These are phyloP conservation scores for Hyposoter didymator DNA, from an alignment of 2,888 invertebrate species.

Conservation along the genomic window DNA sequence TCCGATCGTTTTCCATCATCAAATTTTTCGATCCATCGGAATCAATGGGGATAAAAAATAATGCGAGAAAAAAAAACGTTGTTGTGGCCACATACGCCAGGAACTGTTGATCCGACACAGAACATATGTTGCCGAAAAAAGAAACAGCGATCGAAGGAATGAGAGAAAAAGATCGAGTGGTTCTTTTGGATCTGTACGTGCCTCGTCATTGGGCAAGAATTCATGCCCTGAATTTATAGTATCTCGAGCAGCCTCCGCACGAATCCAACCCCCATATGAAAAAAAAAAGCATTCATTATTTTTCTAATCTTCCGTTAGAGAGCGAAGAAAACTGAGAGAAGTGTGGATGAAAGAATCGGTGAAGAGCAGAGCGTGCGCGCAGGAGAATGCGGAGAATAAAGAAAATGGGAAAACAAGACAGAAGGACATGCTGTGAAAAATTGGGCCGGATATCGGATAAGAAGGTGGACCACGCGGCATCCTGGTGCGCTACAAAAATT, in stretches of 20 bases:
- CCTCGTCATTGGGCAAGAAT: conserved; percentile 50
- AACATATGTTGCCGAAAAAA: conserved; percentile 79
- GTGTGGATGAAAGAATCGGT: conserved; percentile 7
- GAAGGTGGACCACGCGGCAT: conserved; percentile 71
- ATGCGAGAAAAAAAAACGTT: conserved; percentile 54
- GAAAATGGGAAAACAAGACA: conserved; percentile 56
- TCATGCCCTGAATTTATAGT: conserved; percentile 55
- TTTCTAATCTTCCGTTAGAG: conserved; percentile 76
- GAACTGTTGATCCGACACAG: conserved; percentile 69
- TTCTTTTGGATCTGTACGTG: conserved; percentile 59
- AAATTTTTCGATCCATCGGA: conserved; percentile 79
- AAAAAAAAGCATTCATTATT: conserved; percentile 68
- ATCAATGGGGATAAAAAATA: conserved; percentile 59
- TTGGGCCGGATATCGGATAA: conserved; percentile 77
- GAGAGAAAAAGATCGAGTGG: conserved; percentile 72
- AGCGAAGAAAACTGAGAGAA: conserved; percentile 42
- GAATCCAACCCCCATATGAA: conserved; percentile 31
- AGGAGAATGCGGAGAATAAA: conserved; percentile 11
- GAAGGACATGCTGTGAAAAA: conserved; percentile 70
- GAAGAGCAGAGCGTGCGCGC: conserved; percentile 11
- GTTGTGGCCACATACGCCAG: conserved; percentile 60
- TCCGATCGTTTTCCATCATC: conserved; percentile 75
- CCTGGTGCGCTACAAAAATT: conserved; percentile 72
- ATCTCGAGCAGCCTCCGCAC: conserved; percentile 51
- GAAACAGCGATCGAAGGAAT: conserved; percentile 54